These are phyloP conservation scores for Cosmia pyralina DNA, from an alignment of 2,888 invertebrate species.

Conservation along the genomic window DNA sequence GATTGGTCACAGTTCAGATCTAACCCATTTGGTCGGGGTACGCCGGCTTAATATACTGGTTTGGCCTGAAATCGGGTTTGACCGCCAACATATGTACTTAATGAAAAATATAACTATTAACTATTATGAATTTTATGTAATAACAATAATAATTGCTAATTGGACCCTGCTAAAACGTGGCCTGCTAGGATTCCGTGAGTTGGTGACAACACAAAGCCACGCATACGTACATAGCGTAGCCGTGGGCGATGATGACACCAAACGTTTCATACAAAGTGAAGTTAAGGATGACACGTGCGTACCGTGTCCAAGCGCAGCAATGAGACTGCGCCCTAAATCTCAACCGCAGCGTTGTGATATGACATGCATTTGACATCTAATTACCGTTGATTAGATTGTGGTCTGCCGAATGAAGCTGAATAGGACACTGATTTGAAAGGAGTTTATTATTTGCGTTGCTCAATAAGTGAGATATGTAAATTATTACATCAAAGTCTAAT, in stretches of 20 bases:
- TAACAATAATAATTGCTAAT: too few relatives aligned
- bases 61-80: too few relatives aligned
- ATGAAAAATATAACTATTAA: too few relatives aligned
- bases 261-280: neutral
- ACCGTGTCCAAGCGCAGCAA: constrained; percentile 11
- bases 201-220: neutral
- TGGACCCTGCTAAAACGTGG: neutral
- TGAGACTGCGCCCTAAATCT: constrained; percentile 29
- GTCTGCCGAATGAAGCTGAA: constrained; percentile 36
- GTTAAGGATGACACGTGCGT: neutral
- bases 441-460: constrained; percentile 10
- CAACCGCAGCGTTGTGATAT: constrained; percentile 27
- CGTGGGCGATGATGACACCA: neutral
- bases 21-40: too few relatives aligned
- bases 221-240: neutral
- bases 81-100: too few relatives aligned
- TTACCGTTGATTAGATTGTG: constrained; percentile 43
- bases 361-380: constrained; percentile 51
- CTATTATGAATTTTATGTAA: too few relatives aligned
- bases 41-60: too few relatives aligned
- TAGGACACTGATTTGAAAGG: constrained; percentile 13
- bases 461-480: neutral
- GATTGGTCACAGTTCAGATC: too few relatives aligned
- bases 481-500: neutral
- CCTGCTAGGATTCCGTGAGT: neutral